Evolutionary conservation across 2,888 invertebrate genomes (phyloP).

Genomic region (Diplazon laetatorius): DNA sequence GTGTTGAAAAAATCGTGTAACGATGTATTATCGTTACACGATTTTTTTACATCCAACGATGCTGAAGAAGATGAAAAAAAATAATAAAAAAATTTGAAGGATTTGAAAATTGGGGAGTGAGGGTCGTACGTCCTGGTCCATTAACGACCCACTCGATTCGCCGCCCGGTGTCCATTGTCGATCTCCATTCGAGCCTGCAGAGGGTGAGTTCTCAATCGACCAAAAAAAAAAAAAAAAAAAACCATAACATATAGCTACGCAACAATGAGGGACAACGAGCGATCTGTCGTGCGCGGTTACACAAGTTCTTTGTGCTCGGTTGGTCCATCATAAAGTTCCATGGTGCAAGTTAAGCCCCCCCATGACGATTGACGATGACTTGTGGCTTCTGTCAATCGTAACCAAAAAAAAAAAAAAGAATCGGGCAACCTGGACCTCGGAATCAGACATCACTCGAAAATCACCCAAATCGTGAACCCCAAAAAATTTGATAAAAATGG

Average conservation of each 20-base stretch:
- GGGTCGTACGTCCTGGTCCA: conserved; percentile 37
- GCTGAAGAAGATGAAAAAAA: too few species aligned
- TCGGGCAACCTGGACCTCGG: too few species aligned
- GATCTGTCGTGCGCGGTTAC: conserved; percentile 41
- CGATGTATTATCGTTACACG: too few species aligned
- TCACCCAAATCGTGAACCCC: too few species aligned
- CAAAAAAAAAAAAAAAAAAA: conserved; percentile 34
- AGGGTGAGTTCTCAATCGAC: conserved; percentile 51
- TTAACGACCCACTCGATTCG: conserved; percentile 55
- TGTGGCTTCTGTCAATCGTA: conserved; percentile 6
- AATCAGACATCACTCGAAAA: too few species aligned
- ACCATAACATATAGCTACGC: too few species aligned
- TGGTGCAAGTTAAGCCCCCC: conserved; percentile 25
- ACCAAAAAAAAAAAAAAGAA: neutral
- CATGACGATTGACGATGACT: conserved; percentile 7
- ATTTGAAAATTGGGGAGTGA: conserved; percentile 18
- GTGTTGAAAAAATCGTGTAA: too few species aligned
- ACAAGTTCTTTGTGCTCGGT: conserved; percentile 31
- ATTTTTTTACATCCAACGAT: conserved; percentile 9
- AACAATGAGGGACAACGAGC: conserved; percentile 52
- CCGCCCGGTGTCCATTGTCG: conserved; percentile 38
- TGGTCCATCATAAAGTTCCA: conserved; percentile 51
- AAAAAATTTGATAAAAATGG: too few species aligned
- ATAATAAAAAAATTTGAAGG: neutral
- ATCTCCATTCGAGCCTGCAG: conserved; percentile 46